These are phyloP conservation scores for Brevimyrus niger DNA, from an alignment of 2,113 vertebrate species.

Conservation along the genomic window DNA sequence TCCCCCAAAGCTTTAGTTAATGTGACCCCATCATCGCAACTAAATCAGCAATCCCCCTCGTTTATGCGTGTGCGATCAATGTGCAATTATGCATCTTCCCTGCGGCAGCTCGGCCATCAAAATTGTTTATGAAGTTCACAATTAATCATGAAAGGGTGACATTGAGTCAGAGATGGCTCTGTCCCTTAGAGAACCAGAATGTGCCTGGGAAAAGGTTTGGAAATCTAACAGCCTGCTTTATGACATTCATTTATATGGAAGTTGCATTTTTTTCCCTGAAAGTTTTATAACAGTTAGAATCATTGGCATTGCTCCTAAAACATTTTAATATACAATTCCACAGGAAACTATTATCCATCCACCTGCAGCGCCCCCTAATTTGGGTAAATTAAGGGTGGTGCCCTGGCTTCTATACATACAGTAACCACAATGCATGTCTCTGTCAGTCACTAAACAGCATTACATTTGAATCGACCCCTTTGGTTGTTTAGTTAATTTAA, in stretches of 20 bases:
- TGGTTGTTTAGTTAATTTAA: neutral
- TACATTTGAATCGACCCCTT: neutral
- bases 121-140: slow-evolving; percentile 46
- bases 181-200: slow-evolving; percentile 1
- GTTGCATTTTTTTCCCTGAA: neutral
- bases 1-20: slow-evolving; percentile 6
- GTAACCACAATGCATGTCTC: neutral
- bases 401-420: neutral
- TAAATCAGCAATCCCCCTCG: slow-evolving; percentile 7
- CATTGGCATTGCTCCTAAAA: neutral
- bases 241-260: neutral
- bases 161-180: slow-evolving; percentile 39
- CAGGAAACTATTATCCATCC: neutral
- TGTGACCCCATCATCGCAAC: slow-evolving; percentile 8
- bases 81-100: slow-evolving; percentile 59
- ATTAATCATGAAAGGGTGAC: slow-evolving; percentile 57
- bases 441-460: neutral
- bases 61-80: slow-evolving; percentile 53
- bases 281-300: neutral
- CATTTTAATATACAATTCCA: neutral
- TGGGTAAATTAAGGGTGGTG: neutral
- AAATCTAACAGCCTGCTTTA: neutral
- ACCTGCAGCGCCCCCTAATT: neutral
- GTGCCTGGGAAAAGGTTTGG: neutral
- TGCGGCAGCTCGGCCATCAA: slow-evolving; percentile 38